These are phyloP conservation scores for Nephrocerus scutellatus DNA, from an alignment of 2,888 invertebrate genomes.

Conservation along the genomic window DNA sequence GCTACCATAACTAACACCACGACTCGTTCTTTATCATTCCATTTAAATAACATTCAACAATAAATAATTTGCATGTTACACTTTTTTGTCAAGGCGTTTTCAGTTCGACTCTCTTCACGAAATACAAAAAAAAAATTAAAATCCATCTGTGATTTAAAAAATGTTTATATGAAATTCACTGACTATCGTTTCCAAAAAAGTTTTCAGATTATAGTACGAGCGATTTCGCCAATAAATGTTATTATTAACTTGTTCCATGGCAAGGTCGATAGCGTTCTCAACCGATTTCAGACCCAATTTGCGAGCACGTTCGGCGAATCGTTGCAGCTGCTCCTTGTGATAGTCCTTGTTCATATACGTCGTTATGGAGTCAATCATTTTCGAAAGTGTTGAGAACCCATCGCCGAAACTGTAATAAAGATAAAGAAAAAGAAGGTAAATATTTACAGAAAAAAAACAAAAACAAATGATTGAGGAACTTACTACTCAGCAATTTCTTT, in stretches of 20 bases:
- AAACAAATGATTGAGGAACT: constrained; percentile 21
- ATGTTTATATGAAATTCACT: constrained; percentile 44
- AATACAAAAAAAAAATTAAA: constrained; percentile 2
- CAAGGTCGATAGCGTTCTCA: constrained; percentile 40
- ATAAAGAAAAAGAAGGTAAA: constrained; percentile 9
- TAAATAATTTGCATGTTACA: too few relatives aligned
- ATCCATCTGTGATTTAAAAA: constrained; percentile 27
- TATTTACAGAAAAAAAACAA: background rate
- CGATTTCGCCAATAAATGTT: constrained; percentile 46
- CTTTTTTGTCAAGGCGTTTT: constrained; percentile 5
- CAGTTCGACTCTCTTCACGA: background rate
- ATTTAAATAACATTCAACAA: too few relatives aligned
- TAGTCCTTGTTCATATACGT: constrained; percentile 51
- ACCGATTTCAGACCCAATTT: constrained; percentile 41
- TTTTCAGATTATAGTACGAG: constrained; percentile 43
- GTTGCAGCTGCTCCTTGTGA: constrained; percentile 43
- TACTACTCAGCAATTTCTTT: constrained; percentile 47
- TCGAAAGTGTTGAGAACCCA: constrained; percentile 51
- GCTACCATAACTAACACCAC: too few relatives aligned
- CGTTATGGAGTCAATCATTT: constrained; percentile 52
- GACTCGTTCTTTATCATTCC: too few relatives aligned
- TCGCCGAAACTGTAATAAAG: constrained; percentile 49
- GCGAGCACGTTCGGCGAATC: constrained; percentile 36
- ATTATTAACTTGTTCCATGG: constrained; percentile 46
- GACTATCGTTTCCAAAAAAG: constrained; percentile 41